Evolutionary conservation across 2,797 vertebrate genomes (phyloP), one percentile per base, ranked within the genome.

Genomic region (Rhinogobio ventralis): DNA sequence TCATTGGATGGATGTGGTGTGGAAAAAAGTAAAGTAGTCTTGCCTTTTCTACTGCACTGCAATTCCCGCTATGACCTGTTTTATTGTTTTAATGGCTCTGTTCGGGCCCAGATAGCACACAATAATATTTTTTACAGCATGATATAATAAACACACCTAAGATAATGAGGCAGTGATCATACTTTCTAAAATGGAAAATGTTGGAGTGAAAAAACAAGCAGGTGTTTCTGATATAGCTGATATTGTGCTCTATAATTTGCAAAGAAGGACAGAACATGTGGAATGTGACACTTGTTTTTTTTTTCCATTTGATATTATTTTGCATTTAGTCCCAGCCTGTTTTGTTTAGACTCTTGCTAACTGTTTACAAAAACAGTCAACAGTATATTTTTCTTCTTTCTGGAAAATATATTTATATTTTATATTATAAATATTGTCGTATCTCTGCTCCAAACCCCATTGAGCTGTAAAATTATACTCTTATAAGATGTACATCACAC

Each of bases 41-140:
- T 49, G 86, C 57, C 76, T 86, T 84, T 89, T 89, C 81, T 89
- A 89, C 86, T 87, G 78, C 76, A 64, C 33, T 66, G 86, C 79
- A 78, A 64, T 55, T 83, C 36, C 75, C 69, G 77, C 83, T 83
- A 82, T n/a, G 5, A 62, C 67, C 28, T 66, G 55, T 88, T 90
- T 89, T 89, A 86, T 81, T 87, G 25, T 85, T 88, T 86, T 87
- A 88, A 74, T 71, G 53, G 57, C 45, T 69, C 66, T 89, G 74
- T 79, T 82, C 39, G 20, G 62, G 46, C 57, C 28, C 82, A 86
- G 85, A 89, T 87, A 87, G 67, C 25, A 8, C 71, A 42, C 74
- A 82, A 78, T 88, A 85, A 86, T 84, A 86, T 82, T 83, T 60
- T 74, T 76, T 49, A 60, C 46, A 82, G 45, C 67, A 42, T 64